A percentile compares a stretch with the other conserved stretches of the same genome.
These are phyloP conservation scores for Drusus annulatus DNA, from an alignment of 1,140 invertebrate species.

Conservation along the genomic window DNA sequence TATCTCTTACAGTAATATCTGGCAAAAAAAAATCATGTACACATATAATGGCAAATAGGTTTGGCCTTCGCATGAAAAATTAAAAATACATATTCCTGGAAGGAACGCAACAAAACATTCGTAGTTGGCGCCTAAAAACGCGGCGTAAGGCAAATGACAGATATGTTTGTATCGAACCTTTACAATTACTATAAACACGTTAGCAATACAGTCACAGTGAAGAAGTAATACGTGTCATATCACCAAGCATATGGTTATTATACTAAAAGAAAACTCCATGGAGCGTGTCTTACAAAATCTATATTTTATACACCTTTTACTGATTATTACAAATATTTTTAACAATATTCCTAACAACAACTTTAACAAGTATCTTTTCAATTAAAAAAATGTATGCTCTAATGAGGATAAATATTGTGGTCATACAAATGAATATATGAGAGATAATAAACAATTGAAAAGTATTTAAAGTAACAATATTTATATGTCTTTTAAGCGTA, in stretches of 20 bases:
- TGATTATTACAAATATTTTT: conserved; percentile 26
- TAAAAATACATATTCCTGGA: no score
- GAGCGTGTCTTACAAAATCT: conserved; percentile 29
- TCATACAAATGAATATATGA: neutral
- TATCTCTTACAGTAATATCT: no score
- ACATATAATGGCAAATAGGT: no score
- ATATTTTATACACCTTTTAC: conserved; percentile 29
- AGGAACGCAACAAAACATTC: conserved; percentile 37
- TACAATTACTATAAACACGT: conserved; percentile 7
- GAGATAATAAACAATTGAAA: neutral
- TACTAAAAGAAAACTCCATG: conserved; percentile 16
- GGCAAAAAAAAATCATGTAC: no score
- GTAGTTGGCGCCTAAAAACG: conserved; percentile 53
- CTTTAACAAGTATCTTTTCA: conserved; percentile 17
- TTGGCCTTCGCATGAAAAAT: no score
- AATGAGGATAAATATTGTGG: conserved; percentile 5
- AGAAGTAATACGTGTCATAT: conserved; percentile 4
- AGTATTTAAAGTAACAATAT: neutral
- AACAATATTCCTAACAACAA: conserved; percentile 39
- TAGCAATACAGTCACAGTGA: conserved; percentile 24
- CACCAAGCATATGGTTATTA: neutral
- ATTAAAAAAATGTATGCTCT: neutral
- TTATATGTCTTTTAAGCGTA: conserved; percentile 10
- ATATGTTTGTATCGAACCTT: conserved; percentile 49
- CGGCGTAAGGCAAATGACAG: conserved; percentile 59